phyloP scores from a whole-genome alignment of 2,888 invertebrate species.

The Calliphora vomitoria region DNA sequence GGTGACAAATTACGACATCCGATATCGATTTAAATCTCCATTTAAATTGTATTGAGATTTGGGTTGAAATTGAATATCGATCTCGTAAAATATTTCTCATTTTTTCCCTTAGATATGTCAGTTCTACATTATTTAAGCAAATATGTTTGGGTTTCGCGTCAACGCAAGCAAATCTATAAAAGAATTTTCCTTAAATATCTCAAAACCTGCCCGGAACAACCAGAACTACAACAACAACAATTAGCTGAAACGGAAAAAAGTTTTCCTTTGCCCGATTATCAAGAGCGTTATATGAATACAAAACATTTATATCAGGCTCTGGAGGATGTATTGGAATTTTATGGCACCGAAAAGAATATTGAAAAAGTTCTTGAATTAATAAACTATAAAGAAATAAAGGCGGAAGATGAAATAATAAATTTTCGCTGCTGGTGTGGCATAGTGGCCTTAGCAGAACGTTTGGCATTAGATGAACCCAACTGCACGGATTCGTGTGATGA shows the following conservation, averaged over 20 bases:
- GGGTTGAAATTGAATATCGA: too few species aligned
- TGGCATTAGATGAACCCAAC: constrained; percentile 82
- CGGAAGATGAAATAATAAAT: constrained; percentile 84
- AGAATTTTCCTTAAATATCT: constrained; percentile 85
- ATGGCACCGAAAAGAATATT: constrained; percentile 82
- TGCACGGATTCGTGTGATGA: constrained; percentile 89
- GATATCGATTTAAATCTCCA: too few species aligned
- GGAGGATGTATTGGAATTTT: constrained; percentile 84
- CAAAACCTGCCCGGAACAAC: constrained; percentile 57
- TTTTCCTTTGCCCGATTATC: constrained; percentile 76
- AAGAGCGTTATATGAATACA: constrained; percentile 81
- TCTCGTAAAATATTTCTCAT: too few species aligned
- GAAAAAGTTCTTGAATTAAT: constrained; percentile 78
- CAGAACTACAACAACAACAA: not conserved
- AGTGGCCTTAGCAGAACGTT: constrained; percentile 90
- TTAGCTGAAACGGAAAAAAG: constrained; percentile 74
- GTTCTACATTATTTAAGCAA: constrained; percentile 90
- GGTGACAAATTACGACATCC: too few species aligned
- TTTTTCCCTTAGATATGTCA: constrained; percentile 86
- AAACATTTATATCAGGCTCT: constrained; percentile 82
- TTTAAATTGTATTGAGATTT: too few species aligned
- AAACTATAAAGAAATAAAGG: constrained; percentile 75
- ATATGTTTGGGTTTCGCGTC: constrained; percentile 87
- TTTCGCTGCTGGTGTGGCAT: constrained; percentile 93
- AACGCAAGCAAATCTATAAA: constrained; percentile 86